Conservation (phyloP, 2,797 vertebrate genomes). For the Hippopotamyrus pictus region DNA sequence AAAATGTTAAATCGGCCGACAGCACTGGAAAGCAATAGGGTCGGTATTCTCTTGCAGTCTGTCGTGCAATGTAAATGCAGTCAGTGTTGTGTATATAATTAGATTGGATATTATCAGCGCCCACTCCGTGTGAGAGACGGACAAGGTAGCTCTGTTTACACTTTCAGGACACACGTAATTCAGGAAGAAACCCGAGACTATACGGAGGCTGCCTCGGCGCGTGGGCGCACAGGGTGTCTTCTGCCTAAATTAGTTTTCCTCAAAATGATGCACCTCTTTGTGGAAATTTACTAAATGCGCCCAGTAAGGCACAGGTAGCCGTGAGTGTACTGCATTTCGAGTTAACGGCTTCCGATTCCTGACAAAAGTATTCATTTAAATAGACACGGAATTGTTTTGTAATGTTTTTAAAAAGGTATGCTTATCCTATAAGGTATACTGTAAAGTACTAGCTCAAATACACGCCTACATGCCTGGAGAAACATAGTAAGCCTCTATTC, state of each 20-base stretch:
- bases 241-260: neutral
- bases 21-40: conserved; percentile 15
- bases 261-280: conserved; percentile 19
- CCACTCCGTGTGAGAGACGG: conserved; percentile 26
- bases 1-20: neutral
- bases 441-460: neutral
- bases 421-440: neutral
- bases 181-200: conserved; percentile 43
- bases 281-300: conserved; percentile 11
- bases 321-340: neutral
- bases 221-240: conserved; percentile 27
- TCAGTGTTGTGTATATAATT: conserved; percentile 39
- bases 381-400: neutral
- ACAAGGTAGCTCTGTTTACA: conserved; percentile 44
- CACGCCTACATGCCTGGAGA: neutral
- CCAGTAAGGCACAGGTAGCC: neutral
- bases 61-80: conserved; percentile 31
- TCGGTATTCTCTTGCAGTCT: conserved; percentile 24
- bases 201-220: conserved; percentile 30
- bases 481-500: neutral
- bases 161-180: conserved; percentile 21
- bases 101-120: conserved; percentile 32
- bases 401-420: neutral
- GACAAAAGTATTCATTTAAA: neutral
- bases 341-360: neutral